Evolutionary conservation across 1,140 invertebrate genomes (phyloP), one percentile per base, ranked within the genome.

Genomic region (Diorhabda carinulata): DNA sequence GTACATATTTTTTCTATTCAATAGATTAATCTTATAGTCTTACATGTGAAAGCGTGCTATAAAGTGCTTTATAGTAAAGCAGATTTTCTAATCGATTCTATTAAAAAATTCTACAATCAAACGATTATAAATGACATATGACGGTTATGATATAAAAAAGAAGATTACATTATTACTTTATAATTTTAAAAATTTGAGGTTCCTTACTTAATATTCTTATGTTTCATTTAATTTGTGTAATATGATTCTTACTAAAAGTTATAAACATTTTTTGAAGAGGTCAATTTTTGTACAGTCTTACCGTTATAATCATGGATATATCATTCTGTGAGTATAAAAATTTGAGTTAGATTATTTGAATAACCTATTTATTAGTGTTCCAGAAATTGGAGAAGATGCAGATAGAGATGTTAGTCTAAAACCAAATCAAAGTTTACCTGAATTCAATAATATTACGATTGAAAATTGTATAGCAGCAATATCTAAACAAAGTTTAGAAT

Each of bases 381-480:
- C 95, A 58, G 94, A 97, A 87, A 91, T 96, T 61, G 93, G 94
- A 4, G 89, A 92, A 78, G 93, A 96, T 77, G 84, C 87, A 74
- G 84, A 86, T 57, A 89, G 88, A 74, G 92, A 93, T 83, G 84
- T 88, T 40, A 79, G 96, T n/a, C 77, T 95, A 1, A 52, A 52
- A 52, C 86, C 89, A 70, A 85, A 87, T 52, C 85, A 90, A 80
- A 88, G 89, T 4, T 83, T 92, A 57, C 94, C 94, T 60, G 87
- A 92, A 76, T 96, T 95, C 78, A 90, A 88, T 76, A 85, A 88
- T 72, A 84, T 96, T 44, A 90, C 89, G n/a, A 89, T 93, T 64
- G 90, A 94, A 81, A 90, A 91, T 81, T 93, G 92, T 79, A 85
- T 92, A 57, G 89, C 89, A 8, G 90, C 91, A 43, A 89, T 96